A percentile compares a stretch with the other conserved stretches of the same genome.
Conservation (phyloP, 1,140 invertebrate species). For the Drosophila triauraria region DNA sequence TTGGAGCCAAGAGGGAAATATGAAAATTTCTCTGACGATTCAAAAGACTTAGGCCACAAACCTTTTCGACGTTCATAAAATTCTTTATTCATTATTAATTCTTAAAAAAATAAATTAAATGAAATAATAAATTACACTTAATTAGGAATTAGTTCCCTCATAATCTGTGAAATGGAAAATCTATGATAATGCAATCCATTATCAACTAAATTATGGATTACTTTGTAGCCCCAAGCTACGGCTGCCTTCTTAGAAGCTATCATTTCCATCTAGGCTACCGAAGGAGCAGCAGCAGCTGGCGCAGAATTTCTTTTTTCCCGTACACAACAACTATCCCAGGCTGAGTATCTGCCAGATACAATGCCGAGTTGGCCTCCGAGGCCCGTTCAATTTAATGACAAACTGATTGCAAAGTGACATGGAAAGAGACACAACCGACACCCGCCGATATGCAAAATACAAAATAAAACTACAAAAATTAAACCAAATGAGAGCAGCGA, state of each 20-base stretch:
- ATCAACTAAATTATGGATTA: constrained; percentile 36
- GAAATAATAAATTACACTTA: background rate
- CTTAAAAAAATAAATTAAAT: background rate
- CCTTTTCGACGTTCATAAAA: background rate
- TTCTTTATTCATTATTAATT: background rate
- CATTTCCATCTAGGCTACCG: constrained; percentile 42
- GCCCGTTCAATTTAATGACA: constrained; percentile 45
- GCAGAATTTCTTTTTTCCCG: constrained; percentile 40
- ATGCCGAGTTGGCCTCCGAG: constrained; percentile 8
- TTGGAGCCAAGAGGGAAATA: constrained; percentile 1
- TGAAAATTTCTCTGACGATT: constrained; percentile 3
- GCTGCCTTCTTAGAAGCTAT: constrained; percentile 20
- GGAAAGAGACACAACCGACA: constrained; percentile 32
- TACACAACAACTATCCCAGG: constrained; percentile 8
- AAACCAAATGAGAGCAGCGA: constrained; percentile 23
- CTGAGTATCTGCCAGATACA: constrained; percentile 31
- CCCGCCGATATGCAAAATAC: constrained; percentile 28
- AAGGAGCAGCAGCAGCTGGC: constrained; percentile 21
- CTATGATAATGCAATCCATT: background rate
- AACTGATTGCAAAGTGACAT: constrained; percentile 62
- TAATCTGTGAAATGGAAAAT: background rate
- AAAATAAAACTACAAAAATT: constrained; percentile 9
- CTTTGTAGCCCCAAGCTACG: constrained; percentile 5
- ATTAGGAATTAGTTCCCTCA: background rate
- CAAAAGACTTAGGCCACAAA: constrained; percentile 57